Percentiles rank a stretch among this genome's conserved stretches.
phyloP scores from a whole-genome alignment of 2,797 vertebrate genomes.

The Ctenopoma kingsleyae region DNA sequence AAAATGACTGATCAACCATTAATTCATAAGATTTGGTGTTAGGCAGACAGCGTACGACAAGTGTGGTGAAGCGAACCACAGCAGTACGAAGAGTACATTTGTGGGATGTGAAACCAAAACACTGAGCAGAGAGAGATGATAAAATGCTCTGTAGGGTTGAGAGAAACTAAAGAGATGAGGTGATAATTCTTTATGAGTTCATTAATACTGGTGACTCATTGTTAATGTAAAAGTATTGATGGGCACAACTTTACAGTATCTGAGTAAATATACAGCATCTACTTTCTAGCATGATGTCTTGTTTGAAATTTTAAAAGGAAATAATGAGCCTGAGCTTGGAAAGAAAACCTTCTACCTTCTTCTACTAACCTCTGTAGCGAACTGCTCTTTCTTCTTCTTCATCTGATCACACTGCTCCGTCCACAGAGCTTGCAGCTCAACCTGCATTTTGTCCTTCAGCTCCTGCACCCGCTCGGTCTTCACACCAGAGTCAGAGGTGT shows the following conservation, averaged over 20 bases:
- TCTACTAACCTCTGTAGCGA: conserved; percentile 86
- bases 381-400: conserved; percentile 92
- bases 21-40: background rate
- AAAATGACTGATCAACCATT: background rate
- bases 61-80: too few species aligned
- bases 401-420: conserved; percentile 84
- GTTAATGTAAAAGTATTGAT: background rate
- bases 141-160: background rate
- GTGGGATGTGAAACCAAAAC: background rate
- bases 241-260: background rate
- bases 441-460: conserved; percentile 88
- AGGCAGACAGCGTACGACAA: too few species aligned
- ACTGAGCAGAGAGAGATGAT: background rate
- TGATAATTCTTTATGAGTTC: background rate
- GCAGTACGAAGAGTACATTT: too few species aligned
- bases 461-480: conserved; percentile 79
- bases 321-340: background rate
- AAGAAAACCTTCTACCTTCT: background rate
- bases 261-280: background rate
- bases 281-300: too few species aligned
- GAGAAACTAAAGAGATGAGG: background rate
- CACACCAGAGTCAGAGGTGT: conserved; percentile 32
- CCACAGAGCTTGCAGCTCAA: conserved; percentile 85
- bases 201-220: background rate
- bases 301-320: too few species aligned